These are phyloP conservation scores for Dicranocentrus wangi DNA, from an alignment of 2,888 invertebrate species.

Conservation along the genomic window DNA sequence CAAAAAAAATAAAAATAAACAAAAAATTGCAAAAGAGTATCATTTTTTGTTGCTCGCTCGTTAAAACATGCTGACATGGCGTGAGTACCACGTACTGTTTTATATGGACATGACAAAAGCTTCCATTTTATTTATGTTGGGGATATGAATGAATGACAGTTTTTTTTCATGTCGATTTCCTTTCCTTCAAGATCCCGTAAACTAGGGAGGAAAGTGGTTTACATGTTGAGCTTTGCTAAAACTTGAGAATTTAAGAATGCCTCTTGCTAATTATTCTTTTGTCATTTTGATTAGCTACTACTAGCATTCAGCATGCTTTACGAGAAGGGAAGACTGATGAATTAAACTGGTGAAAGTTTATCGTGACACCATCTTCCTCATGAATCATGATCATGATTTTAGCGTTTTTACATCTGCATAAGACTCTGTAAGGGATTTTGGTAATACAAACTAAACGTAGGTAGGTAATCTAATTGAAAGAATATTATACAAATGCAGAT, in stretches of 20 bases:
- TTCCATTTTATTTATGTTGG: no score
- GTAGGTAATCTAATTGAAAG: no score
- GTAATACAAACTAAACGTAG: no score
- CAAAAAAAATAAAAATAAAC: no score
- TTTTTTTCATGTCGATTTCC: slow-evolving; percentile 20
- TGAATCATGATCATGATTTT: slow-evolving; percentile 14
- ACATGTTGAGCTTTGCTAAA: background rate
- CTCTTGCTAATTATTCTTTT: slow-evolving; percentile 59
- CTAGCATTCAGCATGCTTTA: slow-evolving; percentile 5
- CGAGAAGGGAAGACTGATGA: slow-evolving; percentile 27
- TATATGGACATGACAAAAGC: no score
- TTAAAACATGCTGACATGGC: no score
- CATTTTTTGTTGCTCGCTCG: background rate
- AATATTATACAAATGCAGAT: no score
- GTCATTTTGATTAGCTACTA: slow-evolving; percentile 54
- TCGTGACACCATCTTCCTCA: slow-evolving; percentile 53
- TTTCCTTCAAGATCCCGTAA: slow-evolving; percentile 34
- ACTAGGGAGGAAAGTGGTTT: background rate
- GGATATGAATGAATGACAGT: slow-evolving; percentile 38
- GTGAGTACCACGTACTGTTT: no score
- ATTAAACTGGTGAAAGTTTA: slow-evolving; percentile 62
- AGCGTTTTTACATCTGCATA: background rate
- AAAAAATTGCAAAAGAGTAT: slow-evolving; percentile 11
- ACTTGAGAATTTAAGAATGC: background rate
- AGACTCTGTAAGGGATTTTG: no score